A percentile compares a stretch with the other conserved stretches of the same genome.
phyloP scores from a whole-genome alignment of 2,113 vertebrate genomes.

The Cephalopterus ornatus region DNA sequence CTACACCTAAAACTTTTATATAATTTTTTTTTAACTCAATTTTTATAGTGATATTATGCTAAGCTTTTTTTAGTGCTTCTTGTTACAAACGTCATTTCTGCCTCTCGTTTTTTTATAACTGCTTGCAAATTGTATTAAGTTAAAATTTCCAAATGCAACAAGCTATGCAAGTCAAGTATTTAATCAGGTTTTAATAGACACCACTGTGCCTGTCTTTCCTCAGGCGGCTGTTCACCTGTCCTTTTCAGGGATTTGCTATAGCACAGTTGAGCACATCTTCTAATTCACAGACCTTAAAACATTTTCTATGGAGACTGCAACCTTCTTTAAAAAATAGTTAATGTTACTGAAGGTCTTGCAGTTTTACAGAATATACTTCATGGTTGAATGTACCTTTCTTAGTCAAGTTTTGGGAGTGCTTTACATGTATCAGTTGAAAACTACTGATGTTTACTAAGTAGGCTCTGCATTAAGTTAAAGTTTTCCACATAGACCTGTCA shows the following conservation, averaged over 20 bases:
- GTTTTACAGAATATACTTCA: neutral
- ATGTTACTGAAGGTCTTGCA: neutral
- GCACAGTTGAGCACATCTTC: neutral
- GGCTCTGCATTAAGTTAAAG: neutral
- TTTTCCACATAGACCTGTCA: neutral
- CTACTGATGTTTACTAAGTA: neutral
- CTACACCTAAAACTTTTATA: neutral
- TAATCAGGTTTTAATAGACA: neutral
- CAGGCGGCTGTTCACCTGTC: neutral
- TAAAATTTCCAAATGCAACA: neutral
- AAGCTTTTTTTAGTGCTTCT: neutral
- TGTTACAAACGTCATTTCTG: neutral
- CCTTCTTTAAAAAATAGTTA: neutral
- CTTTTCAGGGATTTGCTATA: neutral
- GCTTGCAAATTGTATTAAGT: neutral
- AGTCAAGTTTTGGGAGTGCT: neutral
- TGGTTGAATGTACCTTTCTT: neutral
- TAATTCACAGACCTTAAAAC: neutral
- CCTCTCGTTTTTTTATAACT: neutral
- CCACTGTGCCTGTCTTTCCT: rapidly evolving
- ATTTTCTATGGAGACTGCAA: neutral
- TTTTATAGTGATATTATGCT: neutral
- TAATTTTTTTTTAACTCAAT: neutral
- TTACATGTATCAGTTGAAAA: neutral
- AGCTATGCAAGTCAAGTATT: neutral